Percentiles rank a stretch among this genome's conserved stretches.
Conservation (phyloP, 2,797 vertebrate genomes). For the Podargus strigoides region DNA sequence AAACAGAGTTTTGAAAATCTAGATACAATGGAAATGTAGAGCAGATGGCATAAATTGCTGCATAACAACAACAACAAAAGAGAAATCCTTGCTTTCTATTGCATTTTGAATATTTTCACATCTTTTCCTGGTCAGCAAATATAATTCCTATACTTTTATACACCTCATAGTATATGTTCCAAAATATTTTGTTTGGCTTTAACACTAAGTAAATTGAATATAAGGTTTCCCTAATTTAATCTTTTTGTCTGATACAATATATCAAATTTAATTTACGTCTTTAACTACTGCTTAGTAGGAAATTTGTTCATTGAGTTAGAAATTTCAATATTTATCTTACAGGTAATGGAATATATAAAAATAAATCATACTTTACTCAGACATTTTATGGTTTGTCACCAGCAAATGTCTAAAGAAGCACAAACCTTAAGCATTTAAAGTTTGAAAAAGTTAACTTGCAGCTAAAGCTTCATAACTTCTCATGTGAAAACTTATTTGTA, state of each 20-base stretch:
- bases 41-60: not conserved
- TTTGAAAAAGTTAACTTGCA: not conserved
- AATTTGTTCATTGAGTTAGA: constrained; percentile 12
- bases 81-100: not conserved
- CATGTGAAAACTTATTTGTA: not conserved
- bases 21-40: not conserved
- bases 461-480: constrained; percentile 17
- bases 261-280: constrained; percentile 39
- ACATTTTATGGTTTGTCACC: not conserved
- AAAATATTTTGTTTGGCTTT: not conserved
- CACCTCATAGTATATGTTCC: not conserved
- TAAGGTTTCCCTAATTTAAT: constrained; percentile 36
- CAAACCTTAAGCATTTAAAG: constrained; percentile 6
- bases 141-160: not conserved
- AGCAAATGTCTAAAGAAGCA: constrained; percentile 6
- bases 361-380: constrained; percentile 40
- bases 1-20: not conserved
- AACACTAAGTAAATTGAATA: not conserved
- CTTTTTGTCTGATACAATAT: not conserved
- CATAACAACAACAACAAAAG: not conserved
- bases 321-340: constrained; percentile 17
- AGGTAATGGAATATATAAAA: constrained; percentile 32
- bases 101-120: not conserved
- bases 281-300: not conserved
- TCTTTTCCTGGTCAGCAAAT: not conserved